Evolutionary conservation across 2,797 vertebrate genomes (phyloP).

Genomic region (Pogoniulus pusillus): DNA sequence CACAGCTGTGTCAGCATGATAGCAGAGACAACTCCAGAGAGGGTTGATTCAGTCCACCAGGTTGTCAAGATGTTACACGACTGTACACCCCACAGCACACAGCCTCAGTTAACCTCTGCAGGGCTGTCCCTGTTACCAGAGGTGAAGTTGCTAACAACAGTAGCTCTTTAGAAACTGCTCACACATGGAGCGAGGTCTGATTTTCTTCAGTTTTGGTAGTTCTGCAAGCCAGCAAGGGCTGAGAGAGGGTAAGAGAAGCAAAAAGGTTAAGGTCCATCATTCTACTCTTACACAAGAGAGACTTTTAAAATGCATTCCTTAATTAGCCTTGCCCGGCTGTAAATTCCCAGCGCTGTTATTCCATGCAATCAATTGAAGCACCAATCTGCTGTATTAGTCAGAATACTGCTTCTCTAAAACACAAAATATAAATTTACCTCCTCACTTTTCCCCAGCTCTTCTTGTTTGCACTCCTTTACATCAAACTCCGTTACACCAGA

Average conservation of each 20-base stretch:
- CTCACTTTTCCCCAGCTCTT: background rate
- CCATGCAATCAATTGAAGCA: conserved; percentile 16
- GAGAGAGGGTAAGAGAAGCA: background rate
- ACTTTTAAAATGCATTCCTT: conserved; percentile 30
- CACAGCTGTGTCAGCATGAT: background rate
- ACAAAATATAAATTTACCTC: background rate
- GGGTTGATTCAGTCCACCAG: background rate
- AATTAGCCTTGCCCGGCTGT: conserved; percentile 12
- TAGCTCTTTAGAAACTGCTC: background rate
- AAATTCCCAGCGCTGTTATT: conserved; percentile 27
- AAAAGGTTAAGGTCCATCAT: background rate
- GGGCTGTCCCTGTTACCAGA: background rate
- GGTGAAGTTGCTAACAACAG: background rate
- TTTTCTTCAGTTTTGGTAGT: background rate
- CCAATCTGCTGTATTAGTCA: background rate
- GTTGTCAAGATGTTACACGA: background rate
- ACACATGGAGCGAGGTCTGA: background rate
- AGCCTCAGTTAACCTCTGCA: background rate
- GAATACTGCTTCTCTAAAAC: background rate
- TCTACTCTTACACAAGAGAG: background rate
- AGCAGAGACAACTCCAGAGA: background rate
- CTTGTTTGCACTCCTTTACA: too few species aligned
- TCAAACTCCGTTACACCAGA: background rate
- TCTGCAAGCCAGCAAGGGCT: background rate
- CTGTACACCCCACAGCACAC: background rate